Base-by-base conservation (phyloP, 2,113 vertebrate genomes). In the Sander lucioperca region DNA sequence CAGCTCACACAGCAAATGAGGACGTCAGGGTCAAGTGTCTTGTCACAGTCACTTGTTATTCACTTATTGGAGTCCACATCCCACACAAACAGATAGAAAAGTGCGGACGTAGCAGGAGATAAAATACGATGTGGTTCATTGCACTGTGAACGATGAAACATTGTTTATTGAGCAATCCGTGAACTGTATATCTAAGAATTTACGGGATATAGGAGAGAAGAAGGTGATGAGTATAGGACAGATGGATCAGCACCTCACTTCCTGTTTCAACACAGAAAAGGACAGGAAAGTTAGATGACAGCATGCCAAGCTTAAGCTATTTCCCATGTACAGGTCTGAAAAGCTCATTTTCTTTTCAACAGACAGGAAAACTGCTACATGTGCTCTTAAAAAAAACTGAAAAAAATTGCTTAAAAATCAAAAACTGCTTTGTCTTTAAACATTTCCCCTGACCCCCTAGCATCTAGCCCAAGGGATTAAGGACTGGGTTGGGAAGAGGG, bases 381-480 rank as follows among this genome's bases (percentile, higher is more conserved):
- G 65, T 39, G 36, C 21, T 51, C 43, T 63, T 23, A 45, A 39
- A 83, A 69, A 70, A 4, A 33, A 6, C 6, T 2, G 2, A 2
- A 27, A 57, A 74, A 39, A 36, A 12, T 4, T 74, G 25, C 15
- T 47, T 14, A 45, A 57, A 51, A 63, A n/a, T 33, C 3, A 30
- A 58, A 30, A 53, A 23, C 3, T 64, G 19, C 16, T 1, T 47
- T 63, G 13, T 77, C 72, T 36, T 45, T 8, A 48, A 57, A 61
- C 54, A 30, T 48, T 56, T 67, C 50, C 45, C 27, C 75, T 83
- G 51, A 69, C 65, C 39, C 45, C 16, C 39, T 13, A 83, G 87
- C 80, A 79, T 92, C 90, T 92, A 94, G 94, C 93, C 93, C 93
- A 92, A 92, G 92, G 89, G 88, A 79, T 61, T 72, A 6, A 30